Percentiles rank a stretch among this genome's conserved stretches.
Conservation (phyloP, 2,797 vertebrate species). For the Ptychobarbus kaznakovi region DNA sequence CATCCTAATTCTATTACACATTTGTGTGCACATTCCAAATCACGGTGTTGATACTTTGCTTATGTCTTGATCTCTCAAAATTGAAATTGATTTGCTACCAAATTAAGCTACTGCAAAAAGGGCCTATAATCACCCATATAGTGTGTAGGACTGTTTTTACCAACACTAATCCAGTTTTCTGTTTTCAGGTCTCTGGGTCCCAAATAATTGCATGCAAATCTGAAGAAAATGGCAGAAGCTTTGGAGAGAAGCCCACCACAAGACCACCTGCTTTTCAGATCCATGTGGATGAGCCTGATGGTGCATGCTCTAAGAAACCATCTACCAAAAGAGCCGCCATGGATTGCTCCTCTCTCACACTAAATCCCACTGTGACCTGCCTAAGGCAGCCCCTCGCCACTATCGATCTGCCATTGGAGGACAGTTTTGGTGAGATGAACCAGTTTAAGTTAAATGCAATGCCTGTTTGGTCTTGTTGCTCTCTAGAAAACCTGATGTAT, state of each 20-base stretch:
- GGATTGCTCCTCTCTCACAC: conserved; percentile 68
- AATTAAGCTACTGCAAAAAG: not conserved
- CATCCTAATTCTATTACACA: not conserved
- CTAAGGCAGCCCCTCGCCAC: conserved; percentile 86
- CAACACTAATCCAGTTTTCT: not conserved
- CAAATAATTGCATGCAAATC: conserved; percentile 72
- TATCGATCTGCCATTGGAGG: conserved; percentile 82
- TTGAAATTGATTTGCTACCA: not conserved
- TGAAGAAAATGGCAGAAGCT: conserved; percentile 73
- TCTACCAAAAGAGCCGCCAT: conserved; percentile 59
- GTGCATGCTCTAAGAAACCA: conserved; percentile 72
- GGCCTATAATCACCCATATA: too few species aligned
- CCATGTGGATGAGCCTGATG: conserved; percentile 83
- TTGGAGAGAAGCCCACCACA: conserved; percentile 72
- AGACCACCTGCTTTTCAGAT: conserved; percentile 85
- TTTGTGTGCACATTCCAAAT: not conserved
- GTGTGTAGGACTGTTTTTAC: not conserved
- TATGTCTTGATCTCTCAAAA: too few species aligned
- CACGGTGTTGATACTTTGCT: not conserved
- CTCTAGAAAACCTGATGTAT: not conserved
- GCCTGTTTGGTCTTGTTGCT: too few species aligned
- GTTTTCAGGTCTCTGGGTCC: conserved; percentile 59
- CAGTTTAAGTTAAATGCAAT: not conserved
- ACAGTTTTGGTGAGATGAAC: conserved; percentile 83
- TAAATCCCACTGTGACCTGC: conserved; percentile 76